Evolutionary conservation across 1,140 invertebrate genomes (phyloP).

Genomic region (Sesamia nonagrioides): DNA sequence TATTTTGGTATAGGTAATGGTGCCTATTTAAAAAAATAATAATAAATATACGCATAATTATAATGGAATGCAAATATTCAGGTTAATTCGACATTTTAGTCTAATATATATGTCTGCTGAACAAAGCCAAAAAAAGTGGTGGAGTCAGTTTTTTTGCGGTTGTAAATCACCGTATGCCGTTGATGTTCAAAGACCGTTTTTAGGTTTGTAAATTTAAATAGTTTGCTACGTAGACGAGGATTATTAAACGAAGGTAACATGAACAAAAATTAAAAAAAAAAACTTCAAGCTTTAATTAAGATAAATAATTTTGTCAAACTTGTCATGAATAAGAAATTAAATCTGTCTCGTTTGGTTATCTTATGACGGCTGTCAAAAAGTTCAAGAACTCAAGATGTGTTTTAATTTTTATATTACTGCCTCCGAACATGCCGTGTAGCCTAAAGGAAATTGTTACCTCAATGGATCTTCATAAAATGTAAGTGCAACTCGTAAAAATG

Average conservation of each 20-base stretch:
- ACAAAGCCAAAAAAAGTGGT: not conserved
- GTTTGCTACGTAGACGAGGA: too few species aligned
- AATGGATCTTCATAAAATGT: not conserved
- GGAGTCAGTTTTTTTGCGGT: not conserved
- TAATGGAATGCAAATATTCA: not conserved
- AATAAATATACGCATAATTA: constrained; percentile 4
- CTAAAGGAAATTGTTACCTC: not conserved
- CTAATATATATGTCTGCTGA: not conserved
- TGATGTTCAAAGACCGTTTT: too few species aligned
- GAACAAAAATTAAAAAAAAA: not conserved
- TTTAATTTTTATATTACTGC: not conserved
- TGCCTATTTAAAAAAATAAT: not conserved
- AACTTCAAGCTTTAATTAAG: not conserved
- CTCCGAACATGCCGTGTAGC: not conserved
- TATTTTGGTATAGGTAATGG: not conserved
- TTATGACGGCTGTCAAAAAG: not conserved
- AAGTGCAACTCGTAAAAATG: not conserved
- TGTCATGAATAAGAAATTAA: not conserved
- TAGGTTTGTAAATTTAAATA: too few species aligned
- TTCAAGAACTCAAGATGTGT: not conserved
- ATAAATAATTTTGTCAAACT: not conserved
- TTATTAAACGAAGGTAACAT: too few species aligned
- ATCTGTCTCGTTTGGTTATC: not conserved
- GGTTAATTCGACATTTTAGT: not conserved
- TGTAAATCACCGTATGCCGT: not conserved